These are phyloP conservation scores for Poeciliopsis retropinna DNA, from an alignment of 2,113 vertebrate genomes.

Conservation along the genomic window DNA sequence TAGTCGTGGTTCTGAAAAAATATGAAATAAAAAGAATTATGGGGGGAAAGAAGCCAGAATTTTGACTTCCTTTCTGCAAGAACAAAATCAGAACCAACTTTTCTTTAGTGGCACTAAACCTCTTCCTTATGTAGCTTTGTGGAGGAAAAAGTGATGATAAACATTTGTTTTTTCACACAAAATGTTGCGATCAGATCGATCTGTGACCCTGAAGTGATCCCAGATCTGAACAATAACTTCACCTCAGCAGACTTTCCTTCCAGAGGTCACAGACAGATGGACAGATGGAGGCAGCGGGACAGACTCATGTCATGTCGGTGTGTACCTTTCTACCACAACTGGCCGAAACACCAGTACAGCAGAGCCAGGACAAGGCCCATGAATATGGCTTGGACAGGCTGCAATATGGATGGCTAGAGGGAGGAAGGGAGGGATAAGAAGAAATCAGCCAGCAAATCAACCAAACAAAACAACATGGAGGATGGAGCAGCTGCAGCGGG, in stretches of 20 bases:
- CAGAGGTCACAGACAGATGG: conserved; percentile 8
- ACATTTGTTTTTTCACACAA: no score
- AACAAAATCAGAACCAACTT: no score
- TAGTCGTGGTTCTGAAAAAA: no score
- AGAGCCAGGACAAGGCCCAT: conserved; percentile 99
- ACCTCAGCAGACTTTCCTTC: conserved; percentile 27
- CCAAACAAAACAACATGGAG: conserved; percentile 71
- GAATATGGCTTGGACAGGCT: conserved; percentile 99
- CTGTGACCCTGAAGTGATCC: conserved; percentile 48
- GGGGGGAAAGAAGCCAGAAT: no score
- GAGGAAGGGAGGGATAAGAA: conserved; percentile 79
- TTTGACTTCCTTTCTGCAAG: no score
- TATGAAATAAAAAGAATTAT: no score
- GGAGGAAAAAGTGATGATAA: no score
- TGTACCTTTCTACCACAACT: conserved; percentile 99
- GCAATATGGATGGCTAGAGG: conserved; percentile 99
- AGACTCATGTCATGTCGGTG: conserved; percentile 78
- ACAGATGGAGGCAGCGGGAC: background rate
- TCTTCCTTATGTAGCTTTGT: no score
- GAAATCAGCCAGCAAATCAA: conserved; percentile 74
- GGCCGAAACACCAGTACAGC: conserved; percentile 99
- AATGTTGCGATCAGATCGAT: background rate
- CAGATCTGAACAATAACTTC: conserved; percentile 13
- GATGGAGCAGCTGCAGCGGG: conserved; percentile 59
- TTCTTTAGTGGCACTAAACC: no score